Evolutionary conservation across 2,888 invertebrate genomes (phyloP).

Genomic region (Nesidiocoris tenuis): DNA sequence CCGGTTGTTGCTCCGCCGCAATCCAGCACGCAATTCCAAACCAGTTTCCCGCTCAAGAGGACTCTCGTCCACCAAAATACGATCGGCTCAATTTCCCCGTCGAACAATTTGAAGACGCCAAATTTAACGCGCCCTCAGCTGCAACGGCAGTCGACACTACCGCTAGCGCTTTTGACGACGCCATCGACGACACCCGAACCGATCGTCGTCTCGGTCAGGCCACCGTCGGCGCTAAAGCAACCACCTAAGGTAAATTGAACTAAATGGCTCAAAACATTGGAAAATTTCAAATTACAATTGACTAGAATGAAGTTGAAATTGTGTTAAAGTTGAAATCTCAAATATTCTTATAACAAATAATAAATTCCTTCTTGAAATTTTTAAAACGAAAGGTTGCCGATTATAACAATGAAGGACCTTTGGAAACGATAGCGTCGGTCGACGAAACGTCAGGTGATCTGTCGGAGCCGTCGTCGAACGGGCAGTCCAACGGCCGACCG

Average conservation of each 20-base stretch:
- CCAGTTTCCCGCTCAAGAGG: slow-evolving; percentile 31
- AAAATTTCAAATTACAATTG: not conserved
- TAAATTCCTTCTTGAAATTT: not conserved
- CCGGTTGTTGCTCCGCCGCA: slow-evolving; percentile 20
- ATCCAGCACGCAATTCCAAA: slow-evolving; percentile 36
- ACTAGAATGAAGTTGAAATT: not conserved
- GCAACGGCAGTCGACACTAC: not conserved
- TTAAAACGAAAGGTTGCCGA: not conserved
- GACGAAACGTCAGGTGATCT: not conserved
- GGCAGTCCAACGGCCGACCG: not conserved
- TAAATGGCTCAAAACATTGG: too few relatives aligned
- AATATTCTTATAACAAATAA: not conserved
- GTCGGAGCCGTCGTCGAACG: not conserved
- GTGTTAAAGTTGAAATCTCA: not conserved
- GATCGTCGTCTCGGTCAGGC: not conserved
- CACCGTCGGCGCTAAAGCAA: not conserved
- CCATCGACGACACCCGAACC: not conserved
- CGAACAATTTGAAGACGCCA: not conserved
- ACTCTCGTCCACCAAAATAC: slow-evolving; percentile 33
- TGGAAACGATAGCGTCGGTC: not conserved
- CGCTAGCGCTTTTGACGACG: too few relatives aligned
- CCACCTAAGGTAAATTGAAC: not conserved
- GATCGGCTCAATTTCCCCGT: not conserved
- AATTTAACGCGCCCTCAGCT: not conserved
- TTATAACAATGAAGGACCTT: not conserved